phyloP scores from a whole-genome alignment of 2,113 vertebrate genomes.

The Scomber colias region DNA sequence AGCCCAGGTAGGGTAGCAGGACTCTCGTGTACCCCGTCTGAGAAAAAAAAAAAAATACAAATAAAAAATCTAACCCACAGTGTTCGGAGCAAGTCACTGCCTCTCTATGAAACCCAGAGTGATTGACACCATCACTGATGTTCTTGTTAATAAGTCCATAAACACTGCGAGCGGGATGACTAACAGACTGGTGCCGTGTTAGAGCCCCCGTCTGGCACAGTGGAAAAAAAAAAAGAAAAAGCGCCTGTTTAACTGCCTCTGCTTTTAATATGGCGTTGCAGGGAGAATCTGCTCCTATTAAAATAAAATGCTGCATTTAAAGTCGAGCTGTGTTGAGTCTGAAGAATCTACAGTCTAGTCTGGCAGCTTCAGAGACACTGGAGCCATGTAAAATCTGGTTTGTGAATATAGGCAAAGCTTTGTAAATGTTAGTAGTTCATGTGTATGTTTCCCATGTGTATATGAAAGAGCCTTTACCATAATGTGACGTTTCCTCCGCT shows the following conservation, averaged over 20 bases:
- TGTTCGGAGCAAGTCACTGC: slow-evolving; percentile 10
- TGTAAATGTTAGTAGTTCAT: slow-evolving; percentile 17
- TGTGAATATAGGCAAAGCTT: slow-evolving; percentile 16
- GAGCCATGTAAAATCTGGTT: slow-evolving; percentile 24
- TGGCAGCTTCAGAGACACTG: slow-evolving; percentile 15
- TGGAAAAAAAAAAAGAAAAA: slow-evolving; percentile 51
- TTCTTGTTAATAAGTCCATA: slow-evolving; percentile 69
- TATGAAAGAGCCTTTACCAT: slow-evolving; percentile 20
- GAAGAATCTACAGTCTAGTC: slow-evolving; percentile 10
- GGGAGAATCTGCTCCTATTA: slow-evolving; percentile 46
- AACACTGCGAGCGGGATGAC: slow-evolving; percentile 62
- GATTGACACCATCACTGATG: slow-evolving; percentile 61
- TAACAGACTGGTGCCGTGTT: slow-evolving; percentile 57
- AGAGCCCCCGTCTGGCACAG: slow-evolving; percentile 49
- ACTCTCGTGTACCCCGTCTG: background rate
- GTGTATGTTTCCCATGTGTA: slow-evolving; percentile 17
- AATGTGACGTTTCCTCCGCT: slow-evolving; percentile 8
- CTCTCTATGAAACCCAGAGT: slow-evolving; percentile 32
- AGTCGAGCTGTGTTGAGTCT: slow-evolving; percentile 16
- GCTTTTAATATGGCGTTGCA: slow-evolving; percentile 66
- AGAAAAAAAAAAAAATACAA: background rate
- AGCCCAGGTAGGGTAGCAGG: background rate
- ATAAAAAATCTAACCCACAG: background rate
- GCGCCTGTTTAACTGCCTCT: slow-evolving; percentile 60
- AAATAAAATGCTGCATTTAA: slow-evolving; percentile 50